These are phyloP conservation scores for Sebastes wilsoni DNA, from an alignment of 2,797 vertebrate species.

Conservation along the genomic window DNA sequence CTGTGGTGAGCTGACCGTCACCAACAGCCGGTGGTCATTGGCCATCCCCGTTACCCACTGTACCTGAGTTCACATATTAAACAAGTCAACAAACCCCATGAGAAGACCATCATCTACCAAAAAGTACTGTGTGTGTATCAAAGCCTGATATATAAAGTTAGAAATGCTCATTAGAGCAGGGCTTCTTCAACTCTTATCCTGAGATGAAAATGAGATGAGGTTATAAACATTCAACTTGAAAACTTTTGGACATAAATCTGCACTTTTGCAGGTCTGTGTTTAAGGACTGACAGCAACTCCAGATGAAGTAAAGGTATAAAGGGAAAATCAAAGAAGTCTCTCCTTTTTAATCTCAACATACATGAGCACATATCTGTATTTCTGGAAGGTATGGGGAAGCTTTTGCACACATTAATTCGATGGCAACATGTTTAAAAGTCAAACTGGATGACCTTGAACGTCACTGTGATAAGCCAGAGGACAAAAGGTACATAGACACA, in stretches of 20 bases:
- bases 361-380: neutral
- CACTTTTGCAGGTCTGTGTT: neutral
- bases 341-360: neutral
- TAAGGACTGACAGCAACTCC: neutral
- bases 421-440: neutral
- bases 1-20: constrained; percentile 73
- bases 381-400: neutral
- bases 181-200: too few relatives aligned
- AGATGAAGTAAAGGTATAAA: neutral
- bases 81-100: neutral
- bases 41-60: constrained; percentile 82
- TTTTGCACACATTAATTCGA: neutral
- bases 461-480: constrained; percentile 35
- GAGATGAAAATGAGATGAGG: too few relatives aligned
- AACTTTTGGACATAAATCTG: too few relatives aligned
- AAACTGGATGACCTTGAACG: constrained; percentile 6
- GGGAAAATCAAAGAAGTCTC: neutral
- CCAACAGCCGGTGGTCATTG: constrained; percentile 72
- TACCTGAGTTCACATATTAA: constrained; percentile 74
- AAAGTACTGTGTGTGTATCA: neutral
- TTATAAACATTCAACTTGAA: too few relatives aligned
- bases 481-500: neutral
- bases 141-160: neutral
- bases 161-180: too few relatives aligned
- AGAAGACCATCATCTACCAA: neutral